Conservation (phyloP, 1,140 invertebrate species). For the Neelides sp. region DNA sequence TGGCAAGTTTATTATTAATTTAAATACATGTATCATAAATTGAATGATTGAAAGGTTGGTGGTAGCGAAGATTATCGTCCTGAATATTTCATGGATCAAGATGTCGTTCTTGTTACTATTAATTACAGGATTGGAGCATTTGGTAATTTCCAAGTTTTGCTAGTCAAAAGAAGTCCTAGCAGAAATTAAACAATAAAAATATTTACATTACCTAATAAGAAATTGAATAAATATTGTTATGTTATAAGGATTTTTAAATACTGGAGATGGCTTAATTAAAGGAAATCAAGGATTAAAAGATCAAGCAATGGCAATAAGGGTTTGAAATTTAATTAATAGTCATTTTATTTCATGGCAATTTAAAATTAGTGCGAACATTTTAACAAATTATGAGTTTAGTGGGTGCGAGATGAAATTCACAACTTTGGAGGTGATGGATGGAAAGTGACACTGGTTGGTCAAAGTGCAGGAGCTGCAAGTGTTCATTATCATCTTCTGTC, state of each 20-base stretch:
- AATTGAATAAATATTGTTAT: neutral
- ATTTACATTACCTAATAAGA: neutral
- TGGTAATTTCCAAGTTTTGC: constrained; percentile 31
- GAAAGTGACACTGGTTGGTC: neutral
- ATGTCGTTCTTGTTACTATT: constrained; percentile 40
- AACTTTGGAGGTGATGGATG: constrained; percentile 5
- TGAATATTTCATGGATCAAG: constrained; percentile 35
- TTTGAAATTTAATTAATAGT: too few relatives aligned
- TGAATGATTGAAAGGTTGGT: constrained; percentile 33
- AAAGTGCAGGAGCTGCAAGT: constrained; percentile 19
- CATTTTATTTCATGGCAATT: too few relatives aligned
- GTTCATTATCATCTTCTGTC: constrained; percentile 31
- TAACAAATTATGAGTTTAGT: too few relatives aligned
- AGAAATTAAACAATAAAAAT: neutral
- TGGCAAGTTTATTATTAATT: constrained; percentile 34
- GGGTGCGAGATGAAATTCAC: constrained; percentile 14
- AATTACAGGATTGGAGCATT: constrained; percentile 41
- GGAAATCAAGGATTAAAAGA: constrained; percentile 25
- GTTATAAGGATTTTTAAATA: constrained; percentile 17
- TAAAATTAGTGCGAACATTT: too few relatives aligned
- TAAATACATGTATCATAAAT: constrained; percentile 34
- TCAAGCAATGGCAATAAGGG: constrained; percentile 16
- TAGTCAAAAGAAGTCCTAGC: neutral
- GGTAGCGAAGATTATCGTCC: constrained; percentile 36
- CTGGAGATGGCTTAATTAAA: constrained; percentile 14